Percentiles rank a stretch among this genome's conserved stretches.
Conservation (phyloP, 2,113 vertebrate species). For the Laticauda colubrina region DNA sequence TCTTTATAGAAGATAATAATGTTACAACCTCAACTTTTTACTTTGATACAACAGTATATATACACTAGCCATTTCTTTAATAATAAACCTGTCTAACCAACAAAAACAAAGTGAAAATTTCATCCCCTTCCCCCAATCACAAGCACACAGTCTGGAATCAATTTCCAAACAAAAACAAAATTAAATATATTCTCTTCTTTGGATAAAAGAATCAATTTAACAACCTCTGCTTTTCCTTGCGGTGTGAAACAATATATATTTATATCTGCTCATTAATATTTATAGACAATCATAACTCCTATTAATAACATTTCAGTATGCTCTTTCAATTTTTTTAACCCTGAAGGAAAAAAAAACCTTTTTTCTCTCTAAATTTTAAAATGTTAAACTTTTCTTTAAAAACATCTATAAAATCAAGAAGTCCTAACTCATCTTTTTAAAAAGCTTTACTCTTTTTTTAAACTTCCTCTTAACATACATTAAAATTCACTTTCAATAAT, state of each 20-base stretch:
- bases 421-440: background rate
- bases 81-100: background rate
- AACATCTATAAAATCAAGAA: background rate
- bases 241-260: background rate
- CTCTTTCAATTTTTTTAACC: background rate
- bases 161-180: background rate
- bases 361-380: background rate
- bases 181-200: background rate
- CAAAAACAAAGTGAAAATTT: background rate
- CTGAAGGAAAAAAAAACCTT: background rate
- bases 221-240: background rate
- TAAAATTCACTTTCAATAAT: background rate
- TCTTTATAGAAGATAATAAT: background rate
- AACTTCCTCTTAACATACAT: background rate
- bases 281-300: background rate
- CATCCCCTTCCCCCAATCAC: rapidly evolving
- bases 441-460: background rate
- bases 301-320: background rate
- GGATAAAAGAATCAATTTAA: background rate
- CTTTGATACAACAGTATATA: background rate
- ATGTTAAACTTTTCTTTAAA: background rate
- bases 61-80: background rate
- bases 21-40: background rate
- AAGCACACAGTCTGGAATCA: background rate
- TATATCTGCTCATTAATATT: background rate